Evolutionary conservation across 2,888 invertebrate species (phyloP).

Genomic region (Ophioninae sp.): DNA sequence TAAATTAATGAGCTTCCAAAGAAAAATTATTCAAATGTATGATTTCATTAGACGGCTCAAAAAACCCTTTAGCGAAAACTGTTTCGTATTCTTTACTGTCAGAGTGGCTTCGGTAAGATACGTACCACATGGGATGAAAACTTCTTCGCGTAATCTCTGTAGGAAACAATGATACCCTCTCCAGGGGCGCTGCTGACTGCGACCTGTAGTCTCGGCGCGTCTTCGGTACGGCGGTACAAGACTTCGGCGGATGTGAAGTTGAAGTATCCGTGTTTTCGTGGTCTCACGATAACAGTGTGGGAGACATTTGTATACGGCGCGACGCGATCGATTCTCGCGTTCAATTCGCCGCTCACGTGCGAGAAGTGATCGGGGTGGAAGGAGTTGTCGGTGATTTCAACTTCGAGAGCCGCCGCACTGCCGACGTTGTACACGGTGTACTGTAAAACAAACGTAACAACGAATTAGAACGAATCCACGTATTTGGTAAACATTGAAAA

Average conservation of each 20-base stretch:
- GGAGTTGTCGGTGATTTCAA: slow-evolving; percentile 93
- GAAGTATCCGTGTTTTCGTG: slow-evolving; percentile 95
- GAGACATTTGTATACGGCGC: slow-evolving; percentile 96
- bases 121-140: slow-evolving; percentile 96
- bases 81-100: neutral
- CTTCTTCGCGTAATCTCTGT: slow-evolving; percentile 96
- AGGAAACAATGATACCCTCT: slow-evolving; percentile 96
- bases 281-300: slow-evolving; percentile 95
- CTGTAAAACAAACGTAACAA: slow-evolving; percentile 70
- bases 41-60: neutral
- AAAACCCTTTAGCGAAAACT: neutral
- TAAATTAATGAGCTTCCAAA: neutral
- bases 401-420: slow-evolving; percentile 93
- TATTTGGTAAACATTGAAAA: neutral
- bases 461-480: neutral
- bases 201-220: slow-evolving; percentile 85
- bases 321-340: slow-evolving; percentile 92
- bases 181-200: slow-evolving; percentile 94
- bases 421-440: slow-evolving; percentile 98
- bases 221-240: slow-evolving; percentile 93
- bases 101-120: slow-evolving; percentile 35
- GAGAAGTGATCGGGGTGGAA: slow-evolving; percentile 96
- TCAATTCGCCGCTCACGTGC: slow-evolving; percentile 92
- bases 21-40: neutral
- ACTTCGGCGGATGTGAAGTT: slow-evolving; percentile 98